Evolutionary conservation across 2,888 invertebrate species (phyloP).

Genomic region (Drosophila mimetica): DNA sequence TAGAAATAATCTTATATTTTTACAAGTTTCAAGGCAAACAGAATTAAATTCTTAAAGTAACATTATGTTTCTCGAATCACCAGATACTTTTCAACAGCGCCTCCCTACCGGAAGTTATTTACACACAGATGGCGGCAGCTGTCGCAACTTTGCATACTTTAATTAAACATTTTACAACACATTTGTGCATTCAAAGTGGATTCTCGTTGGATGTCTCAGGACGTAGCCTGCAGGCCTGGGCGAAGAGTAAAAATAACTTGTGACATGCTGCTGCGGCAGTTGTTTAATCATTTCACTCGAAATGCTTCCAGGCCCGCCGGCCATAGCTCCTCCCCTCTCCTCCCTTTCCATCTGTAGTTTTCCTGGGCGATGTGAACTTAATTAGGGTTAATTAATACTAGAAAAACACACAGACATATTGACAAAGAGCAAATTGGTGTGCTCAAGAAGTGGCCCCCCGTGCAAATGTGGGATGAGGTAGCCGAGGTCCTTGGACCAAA

Average conservation of each 20-base stretch:
- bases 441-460: slow-evolving; percentile 22
- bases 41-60: not conserved
- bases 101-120: slow-evolving; percentile 62
- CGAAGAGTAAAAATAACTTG: slow-evolving; percentile 40
- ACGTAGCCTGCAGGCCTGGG: slow-evolving; percentile 60
- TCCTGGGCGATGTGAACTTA: slow-evolving; percentile 58
- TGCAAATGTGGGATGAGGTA: not conserved
- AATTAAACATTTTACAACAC: slow-evolving; percentile 68
- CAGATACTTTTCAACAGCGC: not conserved
- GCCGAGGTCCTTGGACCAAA: not conserved
- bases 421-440: slow-evolving; percentile 67
- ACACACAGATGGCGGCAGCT: slow-evolving; percentile 64
- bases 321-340: slow-evolving; percentile 3
- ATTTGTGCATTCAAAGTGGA: slow-evolving; percentile 55
- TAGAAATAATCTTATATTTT: not conserved
- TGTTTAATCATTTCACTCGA: slow-evolving; percentile 57
- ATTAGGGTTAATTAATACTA: slow-evolving; percentile 78
- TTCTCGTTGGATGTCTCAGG: slow-evolving; percentile 67
- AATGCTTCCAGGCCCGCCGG: slow-evolving; percentile 46
- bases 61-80: not conserved
- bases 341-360: slow-evolving; percentile 1
- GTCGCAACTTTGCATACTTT: slow-evolving; percentile 70
- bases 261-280: slow-evolving; percentile 24
- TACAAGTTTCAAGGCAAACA: not conserved
- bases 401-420: slow-evolving; percentile 58